phyloP scores from a whole-genome alignment of 2,113 vertebrate genomes.

The Chlamydotis undulata region DNA sequence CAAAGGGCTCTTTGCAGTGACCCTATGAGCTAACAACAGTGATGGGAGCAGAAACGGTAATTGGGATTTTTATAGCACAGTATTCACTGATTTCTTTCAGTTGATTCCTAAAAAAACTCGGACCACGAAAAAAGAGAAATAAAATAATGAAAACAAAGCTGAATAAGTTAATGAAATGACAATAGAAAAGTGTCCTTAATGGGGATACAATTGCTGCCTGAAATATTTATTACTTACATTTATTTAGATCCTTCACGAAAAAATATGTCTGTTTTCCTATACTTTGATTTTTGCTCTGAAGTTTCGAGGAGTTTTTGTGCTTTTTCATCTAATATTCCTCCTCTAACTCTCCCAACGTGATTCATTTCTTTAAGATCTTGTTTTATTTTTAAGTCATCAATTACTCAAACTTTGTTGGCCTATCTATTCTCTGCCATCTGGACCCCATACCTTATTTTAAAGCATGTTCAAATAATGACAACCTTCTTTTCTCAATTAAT shows the following conservation, averaged over 20 bases:
- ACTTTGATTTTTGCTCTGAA: conserved; percentile 53
- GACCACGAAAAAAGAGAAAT: neutral
- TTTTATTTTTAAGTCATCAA: conserved; percentile 95
- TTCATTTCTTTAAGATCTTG: conserved; percentile 82
- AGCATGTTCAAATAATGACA: conserved; percentile 92
- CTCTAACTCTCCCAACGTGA: conserved; percentile 82
- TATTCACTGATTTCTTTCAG: conserved; percentile 14
- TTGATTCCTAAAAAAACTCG: neutral
- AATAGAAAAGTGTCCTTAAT: conserved; percentile 53
- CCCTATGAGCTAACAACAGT: conserved; percentile 28
- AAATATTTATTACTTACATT: conserved; percentile 42
- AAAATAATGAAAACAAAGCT: conserved; percentile 2
- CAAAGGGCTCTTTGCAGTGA: conserved; percentile 36
- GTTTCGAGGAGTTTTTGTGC: conserved; percentile 58
- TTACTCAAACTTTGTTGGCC: conserved; percentile 89
- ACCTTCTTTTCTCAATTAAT: conserved; percentile 92
- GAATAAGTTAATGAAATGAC: conserved; percentile 47
- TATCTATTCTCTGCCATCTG: conserved; percentile 91
- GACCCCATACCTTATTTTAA: conserved; percentile 90
- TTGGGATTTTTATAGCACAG: conserved; percentile 46
- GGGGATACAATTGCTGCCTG: conserved; percentile 60
- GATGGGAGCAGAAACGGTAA: conserved; percentile 17
- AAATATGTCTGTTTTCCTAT: conserved; percentile 47
- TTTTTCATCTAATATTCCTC: conserved; percentile 80
- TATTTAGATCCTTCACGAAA: conserved; percentile 43